Percentiles rank a stretch among this genome's conserved stretches.
Conservation (phyloP, 2,888 invertebrate genomes). For the Watsonalla binaria region DNA sequence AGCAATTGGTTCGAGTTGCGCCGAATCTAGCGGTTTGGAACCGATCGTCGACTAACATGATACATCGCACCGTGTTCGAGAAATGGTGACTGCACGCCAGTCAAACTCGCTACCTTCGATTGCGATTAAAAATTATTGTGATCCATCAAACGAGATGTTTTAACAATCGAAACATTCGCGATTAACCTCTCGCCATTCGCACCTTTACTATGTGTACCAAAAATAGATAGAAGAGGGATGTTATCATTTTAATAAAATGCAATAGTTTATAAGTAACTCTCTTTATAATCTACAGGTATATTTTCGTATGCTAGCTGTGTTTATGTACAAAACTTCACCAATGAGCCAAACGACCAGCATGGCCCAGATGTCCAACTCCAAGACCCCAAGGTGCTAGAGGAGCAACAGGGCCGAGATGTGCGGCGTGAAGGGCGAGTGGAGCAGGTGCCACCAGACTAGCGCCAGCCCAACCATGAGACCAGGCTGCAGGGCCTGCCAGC, state of each 20-base stretch:
- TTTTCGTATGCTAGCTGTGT: constrained; percentile 27
- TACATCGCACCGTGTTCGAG: too few species aligned
- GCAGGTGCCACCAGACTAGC: constrained; percentile 35
- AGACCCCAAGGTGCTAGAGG: constrained; percentile 32
- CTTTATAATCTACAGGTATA: constrained; percentile 56
- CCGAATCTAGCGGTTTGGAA: too few species aligned
- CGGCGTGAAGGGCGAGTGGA: constrained; percentile 31
- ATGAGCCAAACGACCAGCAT: constrained; percentile 28
- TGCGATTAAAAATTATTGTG: too few species aligned
- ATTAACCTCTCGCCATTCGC: too few species aligned
- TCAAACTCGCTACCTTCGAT: too few species aligned
- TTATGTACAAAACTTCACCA: constrained; percentile 43
- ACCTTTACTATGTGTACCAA: too few species aligned
- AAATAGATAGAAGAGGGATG: neutral
- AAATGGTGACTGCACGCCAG: too few species aligned
- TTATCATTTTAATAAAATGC: constrained; percentile 9
- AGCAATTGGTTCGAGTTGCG: too few species aligned
- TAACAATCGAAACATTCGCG: too few species aligned
- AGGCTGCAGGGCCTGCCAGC: constrained; percentile 37
- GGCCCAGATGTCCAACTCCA: constrained; percentile 28
- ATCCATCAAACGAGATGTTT: too few species aligned
- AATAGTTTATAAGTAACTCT: constrained; percentile 55
- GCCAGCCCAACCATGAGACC: constrained; percentile 39
- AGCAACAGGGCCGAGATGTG: constrained; percentile 25
- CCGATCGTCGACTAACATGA: too few species aligned